phyloP scores from a whole-genome alignment of 2,113 vertebrate species.

The Labeo catla region DNA sequence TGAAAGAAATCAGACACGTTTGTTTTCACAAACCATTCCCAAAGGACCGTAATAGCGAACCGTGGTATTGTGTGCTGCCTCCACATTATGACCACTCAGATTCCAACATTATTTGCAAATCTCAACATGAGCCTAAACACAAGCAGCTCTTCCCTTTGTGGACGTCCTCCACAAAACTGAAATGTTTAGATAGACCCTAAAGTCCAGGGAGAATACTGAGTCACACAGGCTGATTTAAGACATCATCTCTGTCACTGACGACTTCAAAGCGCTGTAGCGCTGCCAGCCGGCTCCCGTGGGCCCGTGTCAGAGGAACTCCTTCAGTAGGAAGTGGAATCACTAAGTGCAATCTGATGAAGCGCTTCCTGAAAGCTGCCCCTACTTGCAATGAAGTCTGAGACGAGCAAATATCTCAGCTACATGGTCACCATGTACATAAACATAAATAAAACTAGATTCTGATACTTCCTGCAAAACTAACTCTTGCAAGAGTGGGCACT shows the following conservation, averaged over 20 bases:
- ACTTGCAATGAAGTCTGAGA: conserved; percentile 22
- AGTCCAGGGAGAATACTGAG: conserved; percentile 25
- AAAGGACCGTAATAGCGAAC: neutral
- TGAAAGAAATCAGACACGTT: neutral
- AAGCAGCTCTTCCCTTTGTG: neutral
- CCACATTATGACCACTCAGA: neutral
- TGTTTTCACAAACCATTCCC: neutral
- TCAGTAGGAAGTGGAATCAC: conserved; percentile 42
- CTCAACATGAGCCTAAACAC: conserved; percentile 10
- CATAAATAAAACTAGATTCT: neutral
- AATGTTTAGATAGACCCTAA: conserved; percentile 34
- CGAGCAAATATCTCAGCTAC: neutral
- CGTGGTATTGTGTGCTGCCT: neutral
- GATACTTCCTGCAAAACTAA: neutral
- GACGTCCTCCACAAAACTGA: conserved; percentile 20
- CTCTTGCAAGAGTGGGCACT: neutral
- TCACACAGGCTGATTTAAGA: conserved; percentile 25
- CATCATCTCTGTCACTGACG: neutral
- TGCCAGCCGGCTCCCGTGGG: conserved; percentile 24
- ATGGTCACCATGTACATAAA: neutral
- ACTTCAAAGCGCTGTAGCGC: neutral
- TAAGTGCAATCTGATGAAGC: conserved; percentile 47
- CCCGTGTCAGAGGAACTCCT: conserved; percentile 13
- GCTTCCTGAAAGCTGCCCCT: conserved; percentile 48
- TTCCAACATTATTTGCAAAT: conserved; percentile 5